These are phyloP conservation scores for Siphlonurus alternatus DNA, from an alignment of 2,888 invertebrate genomes.

Conservation along the genomic window DNA sequence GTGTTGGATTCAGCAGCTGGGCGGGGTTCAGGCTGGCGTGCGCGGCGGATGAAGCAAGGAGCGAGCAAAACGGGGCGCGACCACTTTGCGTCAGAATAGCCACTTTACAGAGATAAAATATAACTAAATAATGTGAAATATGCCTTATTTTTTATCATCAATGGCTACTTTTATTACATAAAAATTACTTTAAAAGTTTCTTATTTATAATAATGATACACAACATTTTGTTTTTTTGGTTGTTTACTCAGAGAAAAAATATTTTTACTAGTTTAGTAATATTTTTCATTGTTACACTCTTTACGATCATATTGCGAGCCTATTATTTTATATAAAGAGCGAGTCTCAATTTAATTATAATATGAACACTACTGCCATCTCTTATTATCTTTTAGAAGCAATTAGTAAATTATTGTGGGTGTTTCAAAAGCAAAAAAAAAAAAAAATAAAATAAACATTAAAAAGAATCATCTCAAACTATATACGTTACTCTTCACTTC, in stretches of 20 bases:
- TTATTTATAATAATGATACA: too few species aligned
- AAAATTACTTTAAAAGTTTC: too few species aligned
- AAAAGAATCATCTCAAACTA: not conserved
- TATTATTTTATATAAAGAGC: not conserved
- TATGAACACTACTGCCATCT: not conserved
- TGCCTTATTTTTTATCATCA: too few species aligned
- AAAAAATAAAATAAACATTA: too few species aligned
- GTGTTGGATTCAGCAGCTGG: not conserved
- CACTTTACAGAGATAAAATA: too few species aligned
- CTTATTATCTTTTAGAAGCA: not conserved
- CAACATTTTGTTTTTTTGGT: too few species aligned
- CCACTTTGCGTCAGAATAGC: not conserved
- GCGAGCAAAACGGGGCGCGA: not conserved
- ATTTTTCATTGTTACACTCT: not conserved
- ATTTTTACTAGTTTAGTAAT: not conserved
- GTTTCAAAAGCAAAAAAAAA: not conserved
- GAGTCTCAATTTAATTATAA: not conserved
- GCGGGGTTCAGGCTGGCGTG: not conserved
- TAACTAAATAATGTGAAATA: too few species aligned
- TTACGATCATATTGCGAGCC: not conserved
- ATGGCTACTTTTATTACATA: too few species aligned
- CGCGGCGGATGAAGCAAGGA: not conserved
- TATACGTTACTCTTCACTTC: not conserved
- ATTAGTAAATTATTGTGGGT: not conserved
- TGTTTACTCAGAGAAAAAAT: too few species aligned